Evolutionary conservation across 2,888 invertebrate genomes (phyloP).

Genomic region (Dasypolia templi): DNA sequence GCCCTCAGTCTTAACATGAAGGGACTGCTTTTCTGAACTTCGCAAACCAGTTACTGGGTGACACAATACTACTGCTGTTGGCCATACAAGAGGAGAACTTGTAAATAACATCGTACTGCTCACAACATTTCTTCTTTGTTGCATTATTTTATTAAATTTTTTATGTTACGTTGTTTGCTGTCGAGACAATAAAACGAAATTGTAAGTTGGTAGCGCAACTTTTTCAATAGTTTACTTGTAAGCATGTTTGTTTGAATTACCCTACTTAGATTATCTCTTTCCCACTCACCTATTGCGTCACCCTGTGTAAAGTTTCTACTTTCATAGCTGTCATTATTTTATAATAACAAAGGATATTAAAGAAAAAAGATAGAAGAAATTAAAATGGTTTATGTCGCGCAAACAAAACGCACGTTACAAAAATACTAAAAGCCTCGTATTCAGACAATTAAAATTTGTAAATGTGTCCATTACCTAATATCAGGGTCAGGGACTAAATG

Average conservation of each 20-base stretch:
- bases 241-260: background rate
- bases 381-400: too few species aligned
- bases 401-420: too few species aligned
- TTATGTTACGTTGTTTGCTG: conserved; percentile 7
- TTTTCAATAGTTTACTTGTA: conserved; percentile 1
- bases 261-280: background rate
- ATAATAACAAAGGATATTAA: too few species aligned
- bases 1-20: background rate
- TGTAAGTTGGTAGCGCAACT: background rate
- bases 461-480: too few species aligned
- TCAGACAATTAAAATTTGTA: too few species aligned
- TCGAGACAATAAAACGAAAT: conserved; percentile 1
- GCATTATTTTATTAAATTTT: conserved; percentile 28
- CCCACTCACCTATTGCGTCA: background rate
- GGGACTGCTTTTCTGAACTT: too few species aligned
- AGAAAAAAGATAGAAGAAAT: too few species aligned
- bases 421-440: too few species aligned
- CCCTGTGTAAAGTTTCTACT: background rate
- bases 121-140: conserved; percentile 15
- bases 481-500: too few species aligned
- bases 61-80: background rate
- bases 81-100: background rate
- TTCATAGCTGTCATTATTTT: background rate
- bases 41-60: background rate
- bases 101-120: conserved; percentile 18